Percentiles rank a stretch among this genome's conserved stretches.
Evolutionary conservation across 2,113 vertebrate species (phyloP).

Genomic region (Eretmochelys imbricata): DNA sequence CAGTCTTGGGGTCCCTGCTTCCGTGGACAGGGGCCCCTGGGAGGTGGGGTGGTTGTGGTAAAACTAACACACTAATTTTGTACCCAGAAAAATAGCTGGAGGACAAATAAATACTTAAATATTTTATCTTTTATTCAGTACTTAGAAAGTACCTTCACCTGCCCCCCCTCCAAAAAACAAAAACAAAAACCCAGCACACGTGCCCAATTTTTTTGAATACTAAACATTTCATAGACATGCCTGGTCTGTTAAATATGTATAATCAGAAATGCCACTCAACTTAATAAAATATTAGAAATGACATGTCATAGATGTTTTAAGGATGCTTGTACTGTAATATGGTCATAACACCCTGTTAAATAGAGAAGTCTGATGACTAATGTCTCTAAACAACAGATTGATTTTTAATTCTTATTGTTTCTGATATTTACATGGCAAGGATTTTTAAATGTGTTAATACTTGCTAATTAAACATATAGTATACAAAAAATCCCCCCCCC

Average conservation of each 20-base stretch:
- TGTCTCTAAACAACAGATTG: background rate
- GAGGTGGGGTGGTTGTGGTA: accelerated
- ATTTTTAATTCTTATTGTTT: background rate
- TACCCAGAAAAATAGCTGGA: background rate
- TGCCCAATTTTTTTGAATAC: background rate
- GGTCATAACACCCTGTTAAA: background rate
- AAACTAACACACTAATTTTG: background rate
- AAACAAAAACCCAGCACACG: no score
- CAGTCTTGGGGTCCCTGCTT: background rate
- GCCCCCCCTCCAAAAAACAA: no score
- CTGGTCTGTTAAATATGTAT: background rate
- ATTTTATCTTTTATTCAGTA: background rate
- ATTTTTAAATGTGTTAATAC: background rate
- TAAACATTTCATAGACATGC: background rate
- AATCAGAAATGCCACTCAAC: background rate
- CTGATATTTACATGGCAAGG: background rate
- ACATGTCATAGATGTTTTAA: background rate
- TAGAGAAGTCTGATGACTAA: background rate
- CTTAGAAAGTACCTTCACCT: background rate
- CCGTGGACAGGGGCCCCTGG: accelerated
- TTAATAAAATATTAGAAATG: background rate
- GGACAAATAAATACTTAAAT: background rate
- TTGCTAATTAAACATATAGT: background rate
- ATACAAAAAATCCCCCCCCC: background rate
- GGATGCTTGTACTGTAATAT: background rate